Evolutionary conservation across 2,888 invertebrate genomes (phyloP).

Genomic region (Phalera bucephala): DNA sequence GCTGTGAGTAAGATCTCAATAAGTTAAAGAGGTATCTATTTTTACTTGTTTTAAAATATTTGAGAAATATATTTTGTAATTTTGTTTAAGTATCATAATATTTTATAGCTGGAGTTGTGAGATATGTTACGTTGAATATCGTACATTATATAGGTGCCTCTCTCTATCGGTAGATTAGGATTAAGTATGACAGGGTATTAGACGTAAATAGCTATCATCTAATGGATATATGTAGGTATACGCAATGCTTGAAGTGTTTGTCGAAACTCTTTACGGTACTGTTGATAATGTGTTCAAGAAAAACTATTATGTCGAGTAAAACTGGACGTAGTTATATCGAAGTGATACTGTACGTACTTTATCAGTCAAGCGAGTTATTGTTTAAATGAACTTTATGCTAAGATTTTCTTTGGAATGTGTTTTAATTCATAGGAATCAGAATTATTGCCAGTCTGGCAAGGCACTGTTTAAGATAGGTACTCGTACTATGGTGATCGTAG

Average conservation of each 20-base stretch:
- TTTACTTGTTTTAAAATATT: conserved; percentile 11
- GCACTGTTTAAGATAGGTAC: too few relatives aligned
- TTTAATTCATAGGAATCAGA: too few relatives aligned
- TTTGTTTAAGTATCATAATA: too few relatives aligned
- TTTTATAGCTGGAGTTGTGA: conserved; percentile 22
- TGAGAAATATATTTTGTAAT: too few relatives aligned
- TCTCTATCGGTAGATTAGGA: conserved; percentile 13
- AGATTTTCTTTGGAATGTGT: too few relatives aligned
- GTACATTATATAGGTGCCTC: conserved; percentile 15
- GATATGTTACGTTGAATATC: conserved; percentile 9
- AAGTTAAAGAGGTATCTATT: conserved; percentile 35
- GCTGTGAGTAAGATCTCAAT: conserved; percentile 77
- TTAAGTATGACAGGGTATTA: conserved; percentile 42
- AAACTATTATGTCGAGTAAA: neutral
- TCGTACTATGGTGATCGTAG: too few relatives aligned
- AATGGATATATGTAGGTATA: conserved; percentile 12
- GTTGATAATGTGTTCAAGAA: conserved; percentile 5
- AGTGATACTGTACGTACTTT: conserved; percentile 4
- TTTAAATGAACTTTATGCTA: too few relatives aligned
- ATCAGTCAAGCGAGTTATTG: conserved; percentile 6
- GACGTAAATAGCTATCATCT: conserved; percentile 20
- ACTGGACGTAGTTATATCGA: neutral
- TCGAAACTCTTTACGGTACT: conserved; percentile 8
- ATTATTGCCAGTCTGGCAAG: too few relatives aligned
- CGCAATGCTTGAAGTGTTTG: conserved; percentile 11